Conservation (phyloP, 2,797 vertebrate genomes). For the Setipinna tenuifilis region DNA sequence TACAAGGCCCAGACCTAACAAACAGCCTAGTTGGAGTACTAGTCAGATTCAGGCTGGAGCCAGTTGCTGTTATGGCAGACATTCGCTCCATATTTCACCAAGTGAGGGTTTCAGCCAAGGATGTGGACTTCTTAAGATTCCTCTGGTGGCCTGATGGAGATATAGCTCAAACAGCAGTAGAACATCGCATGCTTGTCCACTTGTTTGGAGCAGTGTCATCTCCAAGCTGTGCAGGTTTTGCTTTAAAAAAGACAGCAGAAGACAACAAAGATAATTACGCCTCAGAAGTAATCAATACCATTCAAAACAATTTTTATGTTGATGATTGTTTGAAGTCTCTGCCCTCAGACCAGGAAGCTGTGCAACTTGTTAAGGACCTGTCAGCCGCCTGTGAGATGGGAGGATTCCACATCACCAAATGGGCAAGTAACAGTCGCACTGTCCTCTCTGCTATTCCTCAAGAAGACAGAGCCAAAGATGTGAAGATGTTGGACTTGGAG, state of each 20-base stretch:
- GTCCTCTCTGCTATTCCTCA: not conserved
- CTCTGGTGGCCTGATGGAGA: not conserved
- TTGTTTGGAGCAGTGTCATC: not conserved
- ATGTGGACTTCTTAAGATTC: not conserved
- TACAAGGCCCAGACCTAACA: conserved; percentile 10
- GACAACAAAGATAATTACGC: not conserved
- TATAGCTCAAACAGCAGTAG: not conserved
- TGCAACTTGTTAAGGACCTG: not conserved
- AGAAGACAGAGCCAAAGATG: conserved; percentile 14
- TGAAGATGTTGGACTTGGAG: too few relatives aligned
- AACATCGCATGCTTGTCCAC: conserved; percentile 2
- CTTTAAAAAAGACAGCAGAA: not conserved
- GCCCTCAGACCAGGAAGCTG: not conserved
- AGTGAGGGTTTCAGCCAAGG: not conserved
- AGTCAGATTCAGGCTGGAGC: not conserved
- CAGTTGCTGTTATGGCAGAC: not conserved
- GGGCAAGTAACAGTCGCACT: conserved; percentile 11
- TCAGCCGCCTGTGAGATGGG: not conserved
- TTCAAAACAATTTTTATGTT: not conserved
- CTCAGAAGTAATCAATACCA: not conserved
- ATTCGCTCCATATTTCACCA: not conserved
- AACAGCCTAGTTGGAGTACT: conserved; percentile 5
- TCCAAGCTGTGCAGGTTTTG: not conserved
- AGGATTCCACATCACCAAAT: not conserved
- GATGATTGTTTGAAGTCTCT: not conserved